phyloP scores from a whole-genome alignment of 2,797 vertebrate genomes.

The Geotrypetes seraphini region DNA sequence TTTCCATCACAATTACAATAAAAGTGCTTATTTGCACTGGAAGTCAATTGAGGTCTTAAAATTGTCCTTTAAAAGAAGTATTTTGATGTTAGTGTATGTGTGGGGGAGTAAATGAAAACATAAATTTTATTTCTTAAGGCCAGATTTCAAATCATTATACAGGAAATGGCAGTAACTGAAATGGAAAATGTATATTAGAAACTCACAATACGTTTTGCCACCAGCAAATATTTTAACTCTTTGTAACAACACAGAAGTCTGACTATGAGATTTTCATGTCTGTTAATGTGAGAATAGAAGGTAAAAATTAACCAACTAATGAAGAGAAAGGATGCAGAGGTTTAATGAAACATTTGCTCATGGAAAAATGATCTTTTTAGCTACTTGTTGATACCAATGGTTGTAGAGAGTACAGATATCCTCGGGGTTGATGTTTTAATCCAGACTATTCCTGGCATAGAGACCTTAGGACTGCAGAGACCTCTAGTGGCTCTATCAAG shows the following conservation, averaged over 20 bases:
- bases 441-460: slow-evolving; percentile 27
- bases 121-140: neutral
- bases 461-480: too few relatives aligned
- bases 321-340: slow-evolving; percentile 30
- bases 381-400: slow-evolving; percentile 39
- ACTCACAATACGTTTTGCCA: too few relatives aligned
- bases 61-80: neutral
- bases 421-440: slow-evolving; percentile 34
- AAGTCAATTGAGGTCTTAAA: neutral
- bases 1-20: slow-evolving; percentile 27
- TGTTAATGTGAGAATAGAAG: slow-evolving; percentile 48
- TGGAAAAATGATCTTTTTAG: slow-evolving; percentile 48
- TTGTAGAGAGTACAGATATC: slow-evolving; percentile 19
- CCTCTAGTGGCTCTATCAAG: too few relatives aligned
- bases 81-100: neutral
- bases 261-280: slow-evolving; percentile 31
- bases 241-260: neutral
- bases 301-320: slow-evolving; percentile 29
- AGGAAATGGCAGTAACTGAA: neutral
- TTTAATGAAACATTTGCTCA: slow-evolving; percentile 26
- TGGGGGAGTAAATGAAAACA: neutral
- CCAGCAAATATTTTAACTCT: neutral
- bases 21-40: neutral
- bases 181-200: too few relatives aligned
- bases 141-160: neutral